Conservation (phyloP, 1,140 invertebrate genomes). For the Metopolophium dirhodum region DNA sequence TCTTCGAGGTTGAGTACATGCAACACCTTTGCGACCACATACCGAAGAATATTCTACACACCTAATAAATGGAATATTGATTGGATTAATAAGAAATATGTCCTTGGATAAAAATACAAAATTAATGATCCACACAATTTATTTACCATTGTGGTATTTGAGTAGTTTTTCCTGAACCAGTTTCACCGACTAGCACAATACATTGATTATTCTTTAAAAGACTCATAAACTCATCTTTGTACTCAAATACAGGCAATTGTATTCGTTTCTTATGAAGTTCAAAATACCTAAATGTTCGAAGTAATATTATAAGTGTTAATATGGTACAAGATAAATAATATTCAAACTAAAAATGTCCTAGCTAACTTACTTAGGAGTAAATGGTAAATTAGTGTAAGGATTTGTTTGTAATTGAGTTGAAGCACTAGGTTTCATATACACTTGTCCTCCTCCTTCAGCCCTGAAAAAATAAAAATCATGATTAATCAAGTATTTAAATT, state of each 20-base stretch:
- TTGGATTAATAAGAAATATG: conserved; percentile 4
- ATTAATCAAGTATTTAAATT: neutral
- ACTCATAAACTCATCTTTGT: conserved; percentile 94
- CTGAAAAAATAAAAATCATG: conserved; percentile 13
- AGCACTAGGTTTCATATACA: conserved; percentile 45
- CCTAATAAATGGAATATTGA: conserved; percentile 68
- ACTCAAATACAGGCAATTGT: conserved; percentile 96
- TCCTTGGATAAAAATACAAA: neutral
- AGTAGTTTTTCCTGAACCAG: conserved; percentile 97
- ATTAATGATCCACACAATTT: neutral
- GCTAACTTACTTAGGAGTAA: conserved; percentile 69
- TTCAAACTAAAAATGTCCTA: neutral
- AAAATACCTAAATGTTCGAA: conserved; percentile 69
- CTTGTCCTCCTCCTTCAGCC: conserved; percentile 41
- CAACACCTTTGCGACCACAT: conserved; percentile 81
- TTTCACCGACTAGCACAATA: conserved; percentile 95
- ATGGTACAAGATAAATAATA: conserved; percentile 26
- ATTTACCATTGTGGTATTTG: conserved; percentile 81
- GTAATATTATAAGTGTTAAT: conserved; percentile 47
- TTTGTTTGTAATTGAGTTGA: conserved; percentile 64
- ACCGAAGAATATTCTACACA: conserved; percentile 87
- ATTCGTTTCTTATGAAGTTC: conserved; percentile 88
- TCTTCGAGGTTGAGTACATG: conserved; percentile 96
- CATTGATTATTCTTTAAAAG: conserved; percentile 87
- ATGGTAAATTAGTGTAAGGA: conserved; percentile 76